These are phyloP conservation scores for Furcula furcula DNA, from an alignment of 2,888 invertebrate genomes.

Conservation along the genomic window DNA sequence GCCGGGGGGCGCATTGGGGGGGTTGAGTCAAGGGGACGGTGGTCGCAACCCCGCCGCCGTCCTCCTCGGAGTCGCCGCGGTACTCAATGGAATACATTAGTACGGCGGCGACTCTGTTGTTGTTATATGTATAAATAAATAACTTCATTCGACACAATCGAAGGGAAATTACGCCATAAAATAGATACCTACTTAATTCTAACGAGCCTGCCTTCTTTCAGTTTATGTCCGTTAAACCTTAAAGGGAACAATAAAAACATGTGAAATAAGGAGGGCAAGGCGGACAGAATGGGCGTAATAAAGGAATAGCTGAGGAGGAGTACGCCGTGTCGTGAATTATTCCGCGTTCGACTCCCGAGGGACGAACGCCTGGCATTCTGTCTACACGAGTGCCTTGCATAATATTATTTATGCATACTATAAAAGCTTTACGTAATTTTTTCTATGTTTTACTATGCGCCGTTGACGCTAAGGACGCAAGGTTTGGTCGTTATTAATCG, in stretches of 20 bases:
- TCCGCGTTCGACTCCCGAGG: conserved; percentile 43
- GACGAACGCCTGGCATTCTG: background rate
- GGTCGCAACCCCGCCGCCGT: too few relatives aligned
- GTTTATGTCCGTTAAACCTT: conserved; percentile 33
- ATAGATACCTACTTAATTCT: conserved; percentile 22
- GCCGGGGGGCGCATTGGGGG: too few relatives aligned
- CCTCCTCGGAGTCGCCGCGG: too few relatives aligned
- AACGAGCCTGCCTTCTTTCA: conserved; percentile 27
- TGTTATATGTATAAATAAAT: too few relatives aligned
- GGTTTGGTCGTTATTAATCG: too few relatives aligned
- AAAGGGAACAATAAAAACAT: conserved; percentile 54
- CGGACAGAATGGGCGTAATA: conserved; percentile 59
- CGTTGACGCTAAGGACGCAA: too few relatives aligned
- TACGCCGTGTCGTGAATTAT: conserved; percentile 50
- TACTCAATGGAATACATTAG: too few relatives aligned
- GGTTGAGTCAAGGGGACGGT: too few relatives aligned
- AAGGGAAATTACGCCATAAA: conserved; percentile 28
- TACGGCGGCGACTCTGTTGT: too few relatives aligned
- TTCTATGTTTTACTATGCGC: too few relatives aligned
- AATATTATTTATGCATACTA: conserved; percentile 21
- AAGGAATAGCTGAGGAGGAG: conserved; percentile 60
- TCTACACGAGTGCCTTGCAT: conserved; percentile 20
- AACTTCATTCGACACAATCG: conserved; percentile 5
- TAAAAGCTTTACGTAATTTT: too few relatives aligned
- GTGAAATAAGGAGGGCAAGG: conserved; percentile 49